These are phyloP conservation scores for Microhierax caerulescens DNA, from an alignment of 2,797 vertebrate species.

Conservation along the genomic window DNA sequence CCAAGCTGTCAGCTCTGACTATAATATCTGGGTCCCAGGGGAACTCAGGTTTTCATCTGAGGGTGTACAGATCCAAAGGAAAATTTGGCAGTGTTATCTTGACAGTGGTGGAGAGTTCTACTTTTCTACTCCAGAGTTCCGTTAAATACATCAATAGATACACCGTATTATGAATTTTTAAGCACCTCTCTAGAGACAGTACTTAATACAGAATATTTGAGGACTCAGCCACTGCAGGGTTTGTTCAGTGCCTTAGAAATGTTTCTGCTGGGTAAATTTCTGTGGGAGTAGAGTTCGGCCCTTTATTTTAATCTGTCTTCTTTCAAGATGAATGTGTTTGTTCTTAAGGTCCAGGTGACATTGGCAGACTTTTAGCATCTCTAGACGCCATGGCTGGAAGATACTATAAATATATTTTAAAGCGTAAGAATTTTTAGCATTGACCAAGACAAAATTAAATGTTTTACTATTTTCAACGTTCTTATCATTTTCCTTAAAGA, in stretches of 20 bases:
- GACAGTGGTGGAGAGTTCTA: slow-evolving; percentile 54
- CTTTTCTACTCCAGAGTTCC: slow-evolving; percentile 57
- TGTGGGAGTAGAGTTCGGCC: neutral
- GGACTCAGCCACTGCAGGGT: slow-evolving; percentile 48
- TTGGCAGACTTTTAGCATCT: neutral
- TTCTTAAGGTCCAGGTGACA: slow-evolving; percentile 40
- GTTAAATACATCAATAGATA: slow-evolving; percentile 69
- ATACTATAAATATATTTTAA: neutral
- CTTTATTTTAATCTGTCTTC: slow-evolving; percentile 48
- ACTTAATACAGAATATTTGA: slow-evolving; percentile 73
- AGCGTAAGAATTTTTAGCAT: neutral
- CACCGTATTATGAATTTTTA: slow-evolving; percentile 63
- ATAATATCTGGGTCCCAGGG: slow-evolving; percentile 40
- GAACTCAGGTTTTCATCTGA: slow-evolving; percentile 60
- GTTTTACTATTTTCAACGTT: neutral
- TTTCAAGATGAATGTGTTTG: slow-evolving; percentile 42
- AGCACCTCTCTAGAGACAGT: slow-evolving; percentile 58
- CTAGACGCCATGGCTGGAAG: neutral
- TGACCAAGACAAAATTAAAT: neutral
- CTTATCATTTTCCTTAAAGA: neutral
- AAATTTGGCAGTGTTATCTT: slow-evolving; percentile 64
- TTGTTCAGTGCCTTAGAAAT: slow-evolving; percentile 57
- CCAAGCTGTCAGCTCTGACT: slow-evolving; percentile 68
- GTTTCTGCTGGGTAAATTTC: slow-evolving; percentile 48
- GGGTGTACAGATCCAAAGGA: slow-evolving; percentile 60